Evolutionary conservation across 35 echinoderm and acorn worm genomes (phyloP).

Genomic region (Ophiothrix spiculata): DNA sequence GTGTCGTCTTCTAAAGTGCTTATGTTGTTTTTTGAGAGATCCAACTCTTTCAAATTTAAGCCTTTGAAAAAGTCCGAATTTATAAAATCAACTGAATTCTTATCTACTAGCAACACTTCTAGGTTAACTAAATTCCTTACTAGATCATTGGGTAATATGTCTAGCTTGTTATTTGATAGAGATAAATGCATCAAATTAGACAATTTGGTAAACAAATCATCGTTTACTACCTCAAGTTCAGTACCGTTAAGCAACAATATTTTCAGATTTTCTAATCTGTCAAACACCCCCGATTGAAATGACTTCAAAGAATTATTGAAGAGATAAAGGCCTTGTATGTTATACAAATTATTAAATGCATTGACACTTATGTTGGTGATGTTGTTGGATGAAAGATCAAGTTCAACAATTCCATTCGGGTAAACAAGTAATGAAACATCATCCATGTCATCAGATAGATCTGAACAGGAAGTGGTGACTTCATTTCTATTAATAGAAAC

Average conservation of each 20-base stretch:
- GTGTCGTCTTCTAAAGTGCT: not conserved
- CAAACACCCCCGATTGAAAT: not conserved
- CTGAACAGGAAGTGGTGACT: not conserved
- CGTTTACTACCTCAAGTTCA: not conserved
- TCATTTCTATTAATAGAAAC: not conserved
- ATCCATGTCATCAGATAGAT: not conserved
- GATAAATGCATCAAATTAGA: not conserved
- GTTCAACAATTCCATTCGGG: not conserved
- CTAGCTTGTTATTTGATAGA: not conserved
- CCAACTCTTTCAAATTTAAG: not conserved
- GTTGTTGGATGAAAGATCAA: not conserved
- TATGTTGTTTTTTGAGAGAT: not conserved
- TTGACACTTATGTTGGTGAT: not conserved
- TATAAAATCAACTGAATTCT: not conserved
- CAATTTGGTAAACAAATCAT: not conserved
- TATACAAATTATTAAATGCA: not conserved
- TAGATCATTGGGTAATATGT: not conserved
- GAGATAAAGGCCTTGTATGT: not conserved
- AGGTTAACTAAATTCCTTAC: not conserved
- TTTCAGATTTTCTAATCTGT: not conserved
- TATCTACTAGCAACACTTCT: not conserved
- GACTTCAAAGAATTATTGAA: not conserved
- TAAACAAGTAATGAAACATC: not conserved
- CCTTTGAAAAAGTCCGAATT: not conserved
- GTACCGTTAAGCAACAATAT: not conserved